Evolutionary conservation across 2,888 invertebrate genomes (phyloP).

Genomic region (Miltochrista miniata): DNA sequence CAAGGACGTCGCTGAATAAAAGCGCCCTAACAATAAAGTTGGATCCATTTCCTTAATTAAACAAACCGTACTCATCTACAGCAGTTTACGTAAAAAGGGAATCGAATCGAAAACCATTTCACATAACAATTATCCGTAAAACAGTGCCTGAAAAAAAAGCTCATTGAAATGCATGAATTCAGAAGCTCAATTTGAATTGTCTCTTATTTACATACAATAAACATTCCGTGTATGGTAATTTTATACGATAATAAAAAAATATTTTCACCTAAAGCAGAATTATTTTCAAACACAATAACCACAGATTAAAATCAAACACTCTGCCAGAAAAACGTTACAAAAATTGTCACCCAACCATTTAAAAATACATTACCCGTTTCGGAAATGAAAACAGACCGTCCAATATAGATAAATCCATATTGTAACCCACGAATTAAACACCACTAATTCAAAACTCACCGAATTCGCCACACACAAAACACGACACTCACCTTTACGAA

Average conservation of each 20-base stretch:
- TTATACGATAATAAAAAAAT: constrained; percentile 13
- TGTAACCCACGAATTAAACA: constrained; percentile 23
- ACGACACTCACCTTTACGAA: constrained; percentile 38
- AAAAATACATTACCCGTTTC: constrained; percentile 5
- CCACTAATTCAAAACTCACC: constrained; percentile 32
- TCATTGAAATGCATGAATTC: constrained; percentile 35
- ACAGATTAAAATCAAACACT: neutral
- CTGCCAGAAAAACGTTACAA: neutral
- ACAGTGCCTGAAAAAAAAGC: constrained; percentile 13
- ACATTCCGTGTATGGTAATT: constrained; percentile 10
- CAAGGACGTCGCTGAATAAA: constrained; percentile 10
- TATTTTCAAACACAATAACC: neutral
- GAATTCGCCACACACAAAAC: constrained; percentile 40
- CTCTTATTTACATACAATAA: constrained; percentile 24
- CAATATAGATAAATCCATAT: constrained; percentile 11
- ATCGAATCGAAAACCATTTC: constrained; percentile 5
- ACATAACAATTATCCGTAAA: constrained; percentile 9
- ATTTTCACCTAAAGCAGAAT: neutral
- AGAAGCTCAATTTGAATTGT: constrained; percentile 25
- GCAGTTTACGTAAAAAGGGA: constrained; percentile 7
- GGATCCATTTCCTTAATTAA: constrained; percentile 24
- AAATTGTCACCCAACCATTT: neutral
- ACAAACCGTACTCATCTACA: neutral
- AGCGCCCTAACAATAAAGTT: constrained; percentile 11
- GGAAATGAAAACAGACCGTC: constrained; percentile 16